Base-by-base conservation (phyloP, 2,797 vertebrate species). In the Clamator glandarius region DNA sequence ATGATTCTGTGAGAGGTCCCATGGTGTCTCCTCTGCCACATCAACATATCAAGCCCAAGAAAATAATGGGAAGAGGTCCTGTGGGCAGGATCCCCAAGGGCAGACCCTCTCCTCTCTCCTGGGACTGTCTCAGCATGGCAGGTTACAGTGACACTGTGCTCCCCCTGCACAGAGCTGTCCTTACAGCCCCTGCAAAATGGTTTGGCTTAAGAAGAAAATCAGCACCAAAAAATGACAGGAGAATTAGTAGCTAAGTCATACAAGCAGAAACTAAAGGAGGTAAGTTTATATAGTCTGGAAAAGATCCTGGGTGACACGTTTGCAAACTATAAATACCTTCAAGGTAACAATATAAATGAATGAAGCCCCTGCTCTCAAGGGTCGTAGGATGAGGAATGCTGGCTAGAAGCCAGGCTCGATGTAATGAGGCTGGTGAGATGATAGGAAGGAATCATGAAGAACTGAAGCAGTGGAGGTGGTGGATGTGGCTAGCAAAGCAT, bases 301-400 rank as follows among this genome's bases (percentile, higher is more conserved):
- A 51, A 51, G 67, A 51, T 51, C 35, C 58, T 11, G 59, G 51
- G 70, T 3, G 26, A 33, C 36, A 39, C 3, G 15, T 81, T 72
- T 70, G 58, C 74, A 33, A 79, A 66, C 87, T 54, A 51, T 79
- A 89, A 92, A 93, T 57, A 84, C 58, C 89, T 90, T 75, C 81
- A 64, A 67, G 50, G 66, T 39, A 68, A 24, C 14, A 33, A 16
- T 73, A 41, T 9, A 57, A 89, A 82, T 20, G 55, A 50, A 79
- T 75, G 81, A 64, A 87, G 63, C 39, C 44, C 46, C 76, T 29
- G 64, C 21, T 76, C 51, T 75, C 72, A 11, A 54, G 59, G 63
- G 79, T 63, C 87, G 57, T n/a, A 62, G 77, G 61, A 70, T 31
- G 24, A 59, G 88, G 35, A 63, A 58, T 0, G 0, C 78, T 84